phyloP scores from a whole-genome alignment of 2,888 invertebrate species.

The Eupithecia insigniata region DNA sequence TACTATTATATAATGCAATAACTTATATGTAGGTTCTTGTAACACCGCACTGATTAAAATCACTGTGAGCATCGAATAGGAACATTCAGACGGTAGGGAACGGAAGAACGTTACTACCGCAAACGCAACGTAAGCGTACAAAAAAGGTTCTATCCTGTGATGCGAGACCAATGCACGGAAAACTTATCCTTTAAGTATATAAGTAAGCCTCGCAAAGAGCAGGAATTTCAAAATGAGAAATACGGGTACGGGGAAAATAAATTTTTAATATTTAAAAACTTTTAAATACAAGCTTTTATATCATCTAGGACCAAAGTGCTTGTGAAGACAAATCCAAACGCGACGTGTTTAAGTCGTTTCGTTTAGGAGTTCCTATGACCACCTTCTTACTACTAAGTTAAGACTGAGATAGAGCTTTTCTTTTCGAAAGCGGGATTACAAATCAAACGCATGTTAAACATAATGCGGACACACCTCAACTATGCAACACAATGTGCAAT shows the following conservation, averaged over 20 bases:
- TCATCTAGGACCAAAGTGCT: too few species aligned
- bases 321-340: too few species aligned
- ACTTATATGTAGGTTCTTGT: background rate
- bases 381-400: background rate
- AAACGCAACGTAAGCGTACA: background rate
- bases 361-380: too few species aligned
- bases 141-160: background rate
- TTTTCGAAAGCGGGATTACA: too few species aligned
- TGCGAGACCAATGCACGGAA: constrained; percentile 7
- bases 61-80: background rate
- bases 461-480: background rate
- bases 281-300: too few species aligned
- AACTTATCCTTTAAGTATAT: background rate
- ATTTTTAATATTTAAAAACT: too few species aligned
- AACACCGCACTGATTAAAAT: background rate
- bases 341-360: too few species aligned
- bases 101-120: constrained; percentile 4
- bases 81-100: background rate
- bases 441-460: background rate
- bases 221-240: background rate
- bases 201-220: background rate
- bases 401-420: background rate
- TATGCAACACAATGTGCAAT: too few species aligned
- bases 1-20: background rate
- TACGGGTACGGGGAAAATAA: background rate